Base-by-base conservation (phyloP, 2,113 vertebrate genomes). In the Ornithorhynchus anatinus region DNA sequence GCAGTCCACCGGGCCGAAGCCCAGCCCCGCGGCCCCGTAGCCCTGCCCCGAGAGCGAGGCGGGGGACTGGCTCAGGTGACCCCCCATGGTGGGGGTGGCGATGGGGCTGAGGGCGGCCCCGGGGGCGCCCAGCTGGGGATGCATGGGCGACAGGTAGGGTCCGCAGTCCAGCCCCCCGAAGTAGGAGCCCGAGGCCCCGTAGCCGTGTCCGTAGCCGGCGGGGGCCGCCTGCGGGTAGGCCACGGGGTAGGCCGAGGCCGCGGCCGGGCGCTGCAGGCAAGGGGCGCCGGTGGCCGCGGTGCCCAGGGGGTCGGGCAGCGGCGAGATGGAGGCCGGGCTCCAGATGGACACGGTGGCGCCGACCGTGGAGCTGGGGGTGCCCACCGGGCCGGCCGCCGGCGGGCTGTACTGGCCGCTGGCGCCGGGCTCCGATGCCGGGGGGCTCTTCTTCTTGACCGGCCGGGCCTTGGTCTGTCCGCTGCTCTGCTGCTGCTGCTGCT, bases 61-160 rank as follows among this genome's bases (percentile, higher is more conserved):
- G 0, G 94, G 94, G 1, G 95, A 95, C 66, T 95, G 94, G 73
- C 94, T 92, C 53, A 96, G 89, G 44, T 93, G 91, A n/a, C 90
- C 90, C 0, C 94, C 93, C 94, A 95, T 94, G 6, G 93, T 84
- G 1, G 94, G 92, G 56, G 94, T 85, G 0, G 91, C 89, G 84
- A 95, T 91, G 64, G 95, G 95, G 87, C 94, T 96, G 42, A 95
- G 91, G 7, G 94, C 91, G 0, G 93, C 94, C 1, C 94, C 94
- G 1, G 94, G 93, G 23, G 93, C 89, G 0, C 93, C 94, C 64
- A 96, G 92, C 88, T 94, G 94, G 1, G 94, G 92, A 79, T 95
- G 95, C 94, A 95, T 95, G n/a, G 95, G 95, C 2, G 95, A 96
- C 54, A 96, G 92, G 88, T 96, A 96, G 65, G 95, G 92, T 89